Evolutionary conservation across 2,888 invertebrate genomes (phyloP).

Genomic region (Xanthia togata): DNA sequence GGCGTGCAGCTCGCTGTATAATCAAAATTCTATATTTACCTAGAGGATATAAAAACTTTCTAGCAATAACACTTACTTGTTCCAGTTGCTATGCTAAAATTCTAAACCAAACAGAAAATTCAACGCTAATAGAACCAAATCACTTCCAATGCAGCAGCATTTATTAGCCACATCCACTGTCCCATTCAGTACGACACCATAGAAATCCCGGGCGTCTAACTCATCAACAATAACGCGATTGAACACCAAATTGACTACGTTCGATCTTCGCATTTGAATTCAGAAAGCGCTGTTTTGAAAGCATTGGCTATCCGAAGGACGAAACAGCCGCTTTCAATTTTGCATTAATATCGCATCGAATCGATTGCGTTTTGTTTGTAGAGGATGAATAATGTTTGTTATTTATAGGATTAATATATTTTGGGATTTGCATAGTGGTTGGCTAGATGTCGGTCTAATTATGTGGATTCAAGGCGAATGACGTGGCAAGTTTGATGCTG

Average conservation of each 20-base stretch:
- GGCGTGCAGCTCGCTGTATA: too few relatives aligned
- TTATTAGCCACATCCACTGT: conserved; percentile 40
- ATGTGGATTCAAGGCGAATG: not conserved
- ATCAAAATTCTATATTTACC: not conserved
- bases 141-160: conserved; percentile 33
- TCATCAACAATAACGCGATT: conserved; percentile 61
- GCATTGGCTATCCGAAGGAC: conserved; percentile 72
- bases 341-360: conserved; percentile 73
- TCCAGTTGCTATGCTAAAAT: not conserved
- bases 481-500: not conserved
- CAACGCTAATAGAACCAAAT: conserved; percentile 35
- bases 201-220: conserved; percentile 63
- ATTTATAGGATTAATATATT: conserved; percentile 55
- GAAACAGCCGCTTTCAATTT: conserved; percentile 77
- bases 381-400: conserved; percentile 58
- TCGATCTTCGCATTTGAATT: conserved; percentile 76
- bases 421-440: conserved; percentile 29
- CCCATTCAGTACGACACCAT: conserved; percentile 55
- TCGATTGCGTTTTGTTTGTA: conserved; percentile 61
- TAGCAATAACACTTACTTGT: not conserved
- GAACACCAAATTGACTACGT: conserved; percentile 65
- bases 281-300: conserved; percentile 75
- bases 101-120: conserved; percentile 5
- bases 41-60: not conserved
- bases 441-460: not conserved